Evolutionary conservation across 2,113 vertebrate genomes (phyloP), one percentile per base, ranked within the genome.

Genomic region (Phoxinus phoxinus): DNA sequence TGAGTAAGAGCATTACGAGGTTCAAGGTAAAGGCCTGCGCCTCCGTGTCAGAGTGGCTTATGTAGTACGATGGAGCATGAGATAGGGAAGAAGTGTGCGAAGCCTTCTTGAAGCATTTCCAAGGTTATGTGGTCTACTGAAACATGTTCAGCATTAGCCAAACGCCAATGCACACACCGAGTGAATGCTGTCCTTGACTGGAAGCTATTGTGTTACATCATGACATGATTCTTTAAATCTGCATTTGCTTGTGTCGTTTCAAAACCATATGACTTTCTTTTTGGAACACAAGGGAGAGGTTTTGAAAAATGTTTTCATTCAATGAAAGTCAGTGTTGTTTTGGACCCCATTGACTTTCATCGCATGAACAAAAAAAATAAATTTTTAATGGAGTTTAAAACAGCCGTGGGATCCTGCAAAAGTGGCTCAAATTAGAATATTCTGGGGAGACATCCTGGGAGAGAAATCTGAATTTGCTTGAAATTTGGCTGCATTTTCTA

Each of bases 71-170:
- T 80, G 73, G 41, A 23, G 10, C 30, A 61, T 63, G 71, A 84
- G 72, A 84, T 84, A 77, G 61, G 84, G 61, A 61, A 65, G 41
- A 51, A 37, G 27, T 51, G 27, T 23, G 23, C 30, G 27, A 77
- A 76, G 71, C 72, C 69, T 35, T 69, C 4, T 46, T 51, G 78
- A 63, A 63, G 15, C 56, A 63, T 44, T 63, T 41, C 35, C 37
- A 81, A 69, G 37, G 61, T 48, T 69, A 51, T 51, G 51, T 69
- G 79, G 59, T 81, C 61, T 51, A 32, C 63, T 21, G 59, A 63
- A 81, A 65, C 58, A 63, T 81, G 63, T 81, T 81, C 44, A 32
- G 80, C 41, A 81, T 81, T 51, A 81, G n/a, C 6, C 25, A 65
- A 46, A 27, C 4, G 15, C 77, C 77, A 81, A 65, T 21, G 59